Conservation (phyloP, 2,113 vertebrate species). For the Columba livia region DNA sequence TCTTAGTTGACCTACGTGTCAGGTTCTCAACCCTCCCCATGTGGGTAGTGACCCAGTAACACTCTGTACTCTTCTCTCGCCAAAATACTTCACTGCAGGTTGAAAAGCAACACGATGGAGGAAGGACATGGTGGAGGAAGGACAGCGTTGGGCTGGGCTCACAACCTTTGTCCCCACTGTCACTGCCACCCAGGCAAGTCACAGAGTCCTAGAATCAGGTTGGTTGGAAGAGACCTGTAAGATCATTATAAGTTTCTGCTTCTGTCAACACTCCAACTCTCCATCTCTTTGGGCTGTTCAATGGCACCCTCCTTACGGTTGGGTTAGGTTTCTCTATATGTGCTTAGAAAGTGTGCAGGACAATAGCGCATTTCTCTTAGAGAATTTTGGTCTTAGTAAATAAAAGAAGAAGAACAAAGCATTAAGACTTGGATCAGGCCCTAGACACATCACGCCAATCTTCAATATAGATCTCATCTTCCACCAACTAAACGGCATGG, state of each 20-base stretch:
- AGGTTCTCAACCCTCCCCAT: background rate
- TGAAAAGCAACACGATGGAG: background rate
- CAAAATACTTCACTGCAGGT: background rate
- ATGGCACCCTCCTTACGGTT: background rate
- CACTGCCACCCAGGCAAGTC: background rate
- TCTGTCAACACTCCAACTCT: background rate
- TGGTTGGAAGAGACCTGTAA: no score
- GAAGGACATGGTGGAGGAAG: background rate
- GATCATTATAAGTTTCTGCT: background rate
- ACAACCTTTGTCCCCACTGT: background rate
- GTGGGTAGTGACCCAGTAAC: background rate
- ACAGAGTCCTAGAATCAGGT: background rate
- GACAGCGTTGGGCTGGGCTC: no score
- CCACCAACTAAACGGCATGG: background rate
- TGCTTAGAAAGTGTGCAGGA: background rate
- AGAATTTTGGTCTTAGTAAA: background rate
- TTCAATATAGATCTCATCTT: constrained; percentile 9
- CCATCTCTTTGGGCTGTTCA: background rate
- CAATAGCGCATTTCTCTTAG: background rate
- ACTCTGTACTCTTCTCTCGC: background rate
- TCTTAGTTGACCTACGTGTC: background rate
- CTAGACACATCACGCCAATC: background rate
- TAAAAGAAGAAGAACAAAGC: background rate
- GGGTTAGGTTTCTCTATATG: background rate
- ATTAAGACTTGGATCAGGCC: background rate